Evolutionary conservation across 1,140 invertebrate species (phyloP), one percentile per base, ranked within the genome.

Genomic region (Caenorhabditis tropicalis): DNA sequence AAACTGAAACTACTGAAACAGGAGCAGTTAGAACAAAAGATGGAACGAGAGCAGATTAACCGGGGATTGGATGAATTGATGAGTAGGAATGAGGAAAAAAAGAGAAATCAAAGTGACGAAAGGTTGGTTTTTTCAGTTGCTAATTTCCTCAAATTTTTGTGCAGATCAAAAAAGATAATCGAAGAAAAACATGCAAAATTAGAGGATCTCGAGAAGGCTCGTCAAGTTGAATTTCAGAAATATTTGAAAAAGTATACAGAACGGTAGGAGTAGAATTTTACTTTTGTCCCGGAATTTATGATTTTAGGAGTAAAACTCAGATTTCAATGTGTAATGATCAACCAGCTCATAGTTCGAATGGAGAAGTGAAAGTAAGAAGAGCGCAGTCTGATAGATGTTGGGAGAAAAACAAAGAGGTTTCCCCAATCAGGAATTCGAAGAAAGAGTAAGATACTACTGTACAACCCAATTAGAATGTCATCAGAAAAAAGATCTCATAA

Each of bases 171-270:
- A 24, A n/a, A 56, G 7, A 2, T 10, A 10, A 27, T 56, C 29
- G 53, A 56, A 56, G 53, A 21, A 27, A 56, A 90, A 43, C 82
- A 51, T 27, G 87, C 83, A n/a, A 91, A 91, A 60, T 79, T 91
- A 16, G 87, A 88, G 36, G 89, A 91, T 36, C 91, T 91, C 83
- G 90, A 91, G 83, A 88, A 91, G 31, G 82, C 79, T 15, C 79
- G 90, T 29, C 46, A 81, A 16, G 33, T 81, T 33, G 90, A 91
- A 58, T 84, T 91, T 31, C 89, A 90, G 12, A 83, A 85, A 39
- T 87, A 87, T 86, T 87, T 88, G 74, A 87, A 86, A 29, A 84
- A 86, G 51, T 65, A 88, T 36, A 58, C 74, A 9, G 81, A 84
- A 87, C 39, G 86, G 86, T 56, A 83, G 87, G 82, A 87, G 87